phyloP scores from a whole-genome alignment of 2,888 invertebrate genomes.

The Sarcophaga carnaria region DNA sequence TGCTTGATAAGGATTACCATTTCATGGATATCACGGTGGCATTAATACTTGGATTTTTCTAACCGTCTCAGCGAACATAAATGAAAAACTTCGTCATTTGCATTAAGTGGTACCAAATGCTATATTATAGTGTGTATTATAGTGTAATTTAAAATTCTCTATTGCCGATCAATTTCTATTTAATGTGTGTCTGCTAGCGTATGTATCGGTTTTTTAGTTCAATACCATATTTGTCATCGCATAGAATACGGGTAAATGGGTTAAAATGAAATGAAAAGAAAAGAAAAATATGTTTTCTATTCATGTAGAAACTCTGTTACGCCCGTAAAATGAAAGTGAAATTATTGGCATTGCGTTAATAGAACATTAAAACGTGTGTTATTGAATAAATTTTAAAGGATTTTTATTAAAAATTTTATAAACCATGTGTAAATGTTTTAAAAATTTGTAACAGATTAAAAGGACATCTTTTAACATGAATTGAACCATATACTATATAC shows the following conservation, averaged over 20 bases:
- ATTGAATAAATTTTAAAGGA: slow-evolving; percentile 2
- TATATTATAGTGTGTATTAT: neutral
- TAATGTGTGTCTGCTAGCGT: neutral
- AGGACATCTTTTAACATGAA: no score
- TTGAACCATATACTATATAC: no score
- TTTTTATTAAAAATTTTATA: neutral
- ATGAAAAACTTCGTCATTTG: no score
- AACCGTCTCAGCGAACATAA: no score
- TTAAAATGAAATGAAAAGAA: neutral
- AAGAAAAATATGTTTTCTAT: neutral
- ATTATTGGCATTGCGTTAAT: slow-evolving; percentile 23
- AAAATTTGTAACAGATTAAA: no score
- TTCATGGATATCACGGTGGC: no score
- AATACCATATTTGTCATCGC: neutral
- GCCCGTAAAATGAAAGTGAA: slow-evolving; percentile 55
- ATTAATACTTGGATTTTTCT: no score
- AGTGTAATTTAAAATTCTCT: neutral
- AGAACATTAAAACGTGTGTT: slow-evolving; percentile 25
- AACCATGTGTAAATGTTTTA: no score
- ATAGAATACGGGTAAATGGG: slow-evolving; percentile 57
- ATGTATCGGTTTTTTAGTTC: no score
- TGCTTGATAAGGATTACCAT: no score
- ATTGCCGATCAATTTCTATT: slow-evolving; percentile 5
- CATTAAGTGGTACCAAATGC: no score
- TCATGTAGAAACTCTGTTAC: slow-evolving; percentile 16